phyloP scores from a whole-genome alignment of 1,140 invertebrate species.

The Lamellibrachia luymesi region DNA sequence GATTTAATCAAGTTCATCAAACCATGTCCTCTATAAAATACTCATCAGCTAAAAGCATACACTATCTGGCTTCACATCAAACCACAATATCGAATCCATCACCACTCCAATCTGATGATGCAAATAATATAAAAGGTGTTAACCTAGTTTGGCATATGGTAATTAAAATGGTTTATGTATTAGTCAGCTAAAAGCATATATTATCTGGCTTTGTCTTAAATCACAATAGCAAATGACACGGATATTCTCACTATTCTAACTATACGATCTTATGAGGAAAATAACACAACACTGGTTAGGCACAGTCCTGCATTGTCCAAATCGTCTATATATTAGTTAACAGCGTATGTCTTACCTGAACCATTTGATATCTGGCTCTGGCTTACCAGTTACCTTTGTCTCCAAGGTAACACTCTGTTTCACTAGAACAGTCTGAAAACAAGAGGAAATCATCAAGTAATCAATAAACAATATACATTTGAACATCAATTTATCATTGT shows the following conservation, averaged over 20 bases:
- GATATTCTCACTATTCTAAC: neutral
- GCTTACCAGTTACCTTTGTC: slow-evolving; percentile 37
- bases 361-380: slow-evolving; percentile 51
- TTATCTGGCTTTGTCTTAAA: neutral
- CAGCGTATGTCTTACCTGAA: slow-evolving; percentile 26
- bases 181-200: neutral
- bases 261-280: neutral
- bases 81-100: too few species aligned
- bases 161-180: too few species aligned
- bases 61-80: neutral
- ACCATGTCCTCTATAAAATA: too few species aligned
- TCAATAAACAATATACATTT: neutral
- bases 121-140: too few species aligned
- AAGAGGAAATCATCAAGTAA: slow-evolving; percentile 8
- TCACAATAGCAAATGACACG: neutral
- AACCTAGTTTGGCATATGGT: too few species aligned
- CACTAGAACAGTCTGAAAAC: slow-evolving; percentile 21
- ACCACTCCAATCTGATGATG: too few species aligned
- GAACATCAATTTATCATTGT: neutral
- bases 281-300: neutral
- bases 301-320: neutral
- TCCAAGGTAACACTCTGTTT: slow-evolving; percentile 17
- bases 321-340: neutral
- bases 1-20: too few species aligned
- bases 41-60: neutral